Base-by-base conservation (phyloP, 2,113 vertebrate species). In the Vicugna pacos region DNA sequence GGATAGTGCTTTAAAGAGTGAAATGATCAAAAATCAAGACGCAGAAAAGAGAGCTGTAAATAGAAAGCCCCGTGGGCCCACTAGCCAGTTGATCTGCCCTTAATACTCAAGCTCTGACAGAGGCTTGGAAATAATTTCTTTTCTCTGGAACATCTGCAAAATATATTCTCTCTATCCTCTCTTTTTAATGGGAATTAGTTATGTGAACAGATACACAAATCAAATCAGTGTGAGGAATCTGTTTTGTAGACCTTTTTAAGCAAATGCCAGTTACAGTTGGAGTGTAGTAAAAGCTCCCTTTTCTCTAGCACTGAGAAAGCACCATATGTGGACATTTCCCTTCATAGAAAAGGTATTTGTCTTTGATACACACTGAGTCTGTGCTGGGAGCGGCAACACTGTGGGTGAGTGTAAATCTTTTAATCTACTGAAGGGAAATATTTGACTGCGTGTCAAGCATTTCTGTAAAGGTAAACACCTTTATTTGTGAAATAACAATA, bases 401-500 rank as follows among this genome's bases (percentile, higher is more conserved):
- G 0, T 24, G 26, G 46, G 6, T 62, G 52, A 52, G 16, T 73
- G 15, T 48, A 67, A 95, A 52, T 90, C 77, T 72, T 94, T 88
- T 38, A 84, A 28, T 54, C 50, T 38, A 30, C 65, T 50, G 35
- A 82, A 96, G 81, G 46, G n/a, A 87, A 69, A 30, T 46, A 69
- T 60, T 89, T 90, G 30, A 72, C 65, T 90, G 14, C 6, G 22
- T 90, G n/a, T 80, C 8, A 60, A 90, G 75, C 38, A 87, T 84
- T 87, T 93, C 19, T 81, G 85, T 69, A 50, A 89, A 95, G 65
- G 4, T 75, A 80, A 70, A 38, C 30, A 30, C 13, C 50, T 80
- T 80, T 80, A n/a, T 58, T 77, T 89, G 89, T 83, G 67, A 94
- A 90, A 79, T 65, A 91, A 30, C 46, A 92, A 28, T 52, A 90